Evolutionary conservation across 2,797 vertebrate genomes (phyloP).

Genomic region (Centroberyx gerrardi): DNA sequence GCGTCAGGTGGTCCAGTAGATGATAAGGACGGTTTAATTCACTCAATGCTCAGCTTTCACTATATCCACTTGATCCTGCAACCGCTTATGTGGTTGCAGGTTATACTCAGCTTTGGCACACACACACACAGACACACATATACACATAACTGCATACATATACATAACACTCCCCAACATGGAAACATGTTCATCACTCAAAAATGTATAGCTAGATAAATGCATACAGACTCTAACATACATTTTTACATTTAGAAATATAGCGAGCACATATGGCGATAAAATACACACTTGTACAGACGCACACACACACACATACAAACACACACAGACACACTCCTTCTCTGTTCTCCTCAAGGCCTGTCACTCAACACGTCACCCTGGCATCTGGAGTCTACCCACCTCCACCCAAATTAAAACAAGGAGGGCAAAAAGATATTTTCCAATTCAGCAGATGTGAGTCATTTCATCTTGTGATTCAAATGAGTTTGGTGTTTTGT

Average conservation of each 20-base stretch:
- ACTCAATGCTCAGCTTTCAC: constrained; percentile 7
- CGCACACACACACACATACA: not conserved
- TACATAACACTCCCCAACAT: too few relatives aligned
- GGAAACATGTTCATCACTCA: not conserved
- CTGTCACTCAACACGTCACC: constrained; percentile 71
- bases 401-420: constrained; percentile 82
- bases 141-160: not conserved
- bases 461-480: constrained; percentile 89
- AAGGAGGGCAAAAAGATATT: constrained; percentile 85
- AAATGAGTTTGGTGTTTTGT: constrained; percentile 90
- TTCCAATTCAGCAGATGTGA: constrained; percentile 89
- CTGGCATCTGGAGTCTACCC: constrained; percentile 74
- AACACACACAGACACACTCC: constrained; percentile 25
- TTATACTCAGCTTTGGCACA: not conserved
- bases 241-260: not conserved
- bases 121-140: constrained; percentile 1
- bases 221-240: not conserved
- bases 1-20: not conserved
- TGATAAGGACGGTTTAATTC: not conserved
- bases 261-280: not conserved
- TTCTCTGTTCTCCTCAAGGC: constrained; percentile 35
- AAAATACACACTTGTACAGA: constrained; percentile 6
- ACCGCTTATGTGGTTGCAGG: not conserved
- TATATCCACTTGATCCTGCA: not conserved
- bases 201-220: not conserved